Evolutionary conservation across 2,797 vertebrate genomes (phyloP).

Genomic region (Epinephelus awoara): DNA sequence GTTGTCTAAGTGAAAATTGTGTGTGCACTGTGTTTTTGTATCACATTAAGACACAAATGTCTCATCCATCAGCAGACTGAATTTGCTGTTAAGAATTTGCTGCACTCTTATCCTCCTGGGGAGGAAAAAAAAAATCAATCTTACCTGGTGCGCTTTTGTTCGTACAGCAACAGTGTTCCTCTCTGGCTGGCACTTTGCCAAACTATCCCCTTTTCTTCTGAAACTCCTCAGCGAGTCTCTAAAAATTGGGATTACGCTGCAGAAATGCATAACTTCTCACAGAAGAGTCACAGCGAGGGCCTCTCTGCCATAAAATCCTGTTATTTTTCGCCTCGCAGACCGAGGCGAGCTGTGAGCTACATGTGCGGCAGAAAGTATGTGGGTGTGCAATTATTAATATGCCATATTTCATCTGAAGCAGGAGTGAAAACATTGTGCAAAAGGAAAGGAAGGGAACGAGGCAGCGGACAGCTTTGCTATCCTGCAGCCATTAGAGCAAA

Average conservation of each 20-base stretch:
- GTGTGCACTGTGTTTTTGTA: neutral
- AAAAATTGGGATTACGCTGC: constrained; percentile 13
- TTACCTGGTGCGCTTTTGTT: neutral
- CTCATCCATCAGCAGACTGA: constrained; percentile 12
- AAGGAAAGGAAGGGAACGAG: constrained; percentile 21
- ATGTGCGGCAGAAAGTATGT: constrained; percentile 38
- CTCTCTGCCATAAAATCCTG: constrained; percentile 41
- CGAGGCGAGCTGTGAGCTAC: constrained; percentile 32
- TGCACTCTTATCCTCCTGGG: neutral
- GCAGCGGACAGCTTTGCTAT: neutral
- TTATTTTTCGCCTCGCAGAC: constrained; percentile 41
- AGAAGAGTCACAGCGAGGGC: constrained; percentile 30
- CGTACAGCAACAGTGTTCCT: neutral
- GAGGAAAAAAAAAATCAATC: neutral
- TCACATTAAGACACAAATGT: neutral
- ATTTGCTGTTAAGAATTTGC: constrained; percentile 9
- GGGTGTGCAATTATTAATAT: constrained; percentile 58
- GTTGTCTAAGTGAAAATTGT: neutral
- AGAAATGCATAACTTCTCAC: constrained; percentile 41
- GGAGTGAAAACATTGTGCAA: constrained; percentile 51
- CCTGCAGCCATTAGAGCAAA: constrained; percentile 32
- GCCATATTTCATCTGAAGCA: constrained; percentile 53
- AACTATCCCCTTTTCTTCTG: neutral
- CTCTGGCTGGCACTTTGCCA: neutral
- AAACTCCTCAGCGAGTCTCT: constrained; percentile 7